A percentile compares a stretch with the other conserved stretches of the same genome.
Evolutionary conservation across 1,140 invertebrate species (phyloP).

Genomic region (Agraylea sexmaculata): DNA sequence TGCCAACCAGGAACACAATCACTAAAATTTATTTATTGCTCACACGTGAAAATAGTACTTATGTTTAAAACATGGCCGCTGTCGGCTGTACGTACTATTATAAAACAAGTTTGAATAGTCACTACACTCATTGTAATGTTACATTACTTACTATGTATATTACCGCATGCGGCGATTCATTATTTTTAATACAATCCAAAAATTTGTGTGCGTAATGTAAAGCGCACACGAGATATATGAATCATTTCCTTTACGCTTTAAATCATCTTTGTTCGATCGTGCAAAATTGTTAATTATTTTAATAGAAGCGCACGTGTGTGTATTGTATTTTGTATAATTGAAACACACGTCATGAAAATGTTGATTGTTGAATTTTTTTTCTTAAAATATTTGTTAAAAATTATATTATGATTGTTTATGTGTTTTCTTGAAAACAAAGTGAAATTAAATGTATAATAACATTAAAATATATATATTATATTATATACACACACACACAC

Average conservation of each 20-base stretch:
- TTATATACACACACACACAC: no score
- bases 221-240: no score
- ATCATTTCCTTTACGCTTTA: no score
- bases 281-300: conserved; percentile 19
- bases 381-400: conserved; percentile 23
- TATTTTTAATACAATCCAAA: no score
- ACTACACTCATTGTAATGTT: conserved; percentile 20
- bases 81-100: conserved; percentile 20
- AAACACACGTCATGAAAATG: no score
- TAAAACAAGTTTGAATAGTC: conserved; percentile 18
- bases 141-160: no score
- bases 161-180: no score
- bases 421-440: no score
- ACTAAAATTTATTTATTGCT: conserved; percentile 12
- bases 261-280: no score
- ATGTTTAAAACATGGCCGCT: conserved; percentile 23
- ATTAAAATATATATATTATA: no score
- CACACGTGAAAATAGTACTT: conserved; percentile 21
- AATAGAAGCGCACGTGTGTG: neutral
- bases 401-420: conserved; percentile 23
- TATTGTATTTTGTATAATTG: conserved; percentile 8
- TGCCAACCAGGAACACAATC: conserved; percentile 12
- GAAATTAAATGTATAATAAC: no score
- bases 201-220: no score
- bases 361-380: conserved; percentile 23